These are phyloP conservation scores for Tetraodon nigroviridis DNA, from an alignment of 2,113 vertebrate species.

Conservation along the genomic window DNA sequence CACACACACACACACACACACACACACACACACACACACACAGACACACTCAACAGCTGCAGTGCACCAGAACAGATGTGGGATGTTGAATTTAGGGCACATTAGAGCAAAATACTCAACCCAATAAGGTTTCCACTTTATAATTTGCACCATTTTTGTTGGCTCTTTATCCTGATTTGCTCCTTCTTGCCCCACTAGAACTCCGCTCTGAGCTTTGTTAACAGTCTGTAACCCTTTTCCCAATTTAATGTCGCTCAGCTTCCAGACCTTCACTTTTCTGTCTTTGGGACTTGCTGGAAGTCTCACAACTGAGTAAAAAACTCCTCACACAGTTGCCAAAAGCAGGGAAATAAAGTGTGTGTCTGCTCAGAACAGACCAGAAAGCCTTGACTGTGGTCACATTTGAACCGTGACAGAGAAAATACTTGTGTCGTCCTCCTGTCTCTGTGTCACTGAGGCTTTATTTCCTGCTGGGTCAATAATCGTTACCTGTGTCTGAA, in stretches of 20 bases:
- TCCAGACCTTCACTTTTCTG: conserved; percentile 44
- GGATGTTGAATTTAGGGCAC: conserved; percentile 29
- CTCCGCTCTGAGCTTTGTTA: conserved; percentile 35
- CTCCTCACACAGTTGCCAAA: conserved; percentile 35
- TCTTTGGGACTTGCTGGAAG: conserved; percentile 31
- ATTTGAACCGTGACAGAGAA: too few relatives aligned
- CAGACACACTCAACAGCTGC: conserved; percentile 39
- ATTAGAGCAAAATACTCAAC: conserved; percentile 13
- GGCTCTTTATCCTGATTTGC: conserved; percentile 25
- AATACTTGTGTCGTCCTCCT: background rate
- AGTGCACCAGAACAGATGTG: conserved; percentile 23
- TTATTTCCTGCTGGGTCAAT: conserved; percentile 39
- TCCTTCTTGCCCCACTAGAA: conserved; percentile 18
- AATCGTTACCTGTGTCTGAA: conserved; percentile 52
- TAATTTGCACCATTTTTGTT: conserved; percentile 23
- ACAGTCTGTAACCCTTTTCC: conserved; percentile 52
- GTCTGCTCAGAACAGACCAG: background rate
- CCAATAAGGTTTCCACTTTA: conserved; percentile 26
- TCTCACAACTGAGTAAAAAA: conserved; percentile 34
- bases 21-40: too few relatives aligned
- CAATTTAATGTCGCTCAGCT: conserved; percentile 55
- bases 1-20: too few relatives aligned
- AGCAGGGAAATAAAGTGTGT: conserved; percentile 17
- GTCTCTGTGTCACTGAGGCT: background rate
- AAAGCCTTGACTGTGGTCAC: background rate